Evolutionary conservation across 2,113 vertebrate species (phyloP).

Genomic region (Dromas ardeola): DNA sequence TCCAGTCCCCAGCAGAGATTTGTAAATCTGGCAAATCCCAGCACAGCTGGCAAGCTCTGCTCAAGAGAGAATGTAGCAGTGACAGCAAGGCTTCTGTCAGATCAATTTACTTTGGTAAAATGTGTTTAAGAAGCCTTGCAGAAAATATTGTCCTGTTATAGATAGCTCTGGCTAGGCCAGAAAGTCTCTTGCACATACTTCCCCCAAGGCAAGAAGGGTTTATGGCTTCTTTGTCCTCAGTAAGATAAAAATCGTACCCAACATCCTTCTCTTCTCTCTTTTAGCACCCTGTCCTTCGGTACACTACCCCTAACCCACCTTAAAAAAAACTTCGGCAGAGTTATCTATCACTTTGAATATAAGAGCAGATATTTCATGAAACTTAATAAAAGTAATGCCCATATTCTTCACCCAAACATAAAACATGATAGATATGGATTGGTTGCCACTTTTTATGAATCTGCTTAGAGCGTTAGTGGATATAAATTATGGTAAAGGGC

Average conservation of each 20-base stretch:
- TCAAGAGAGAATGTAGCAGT: neutral
- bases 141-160: neutral
- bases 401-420: constrained; percentile 54
- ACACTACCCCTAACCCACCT: neutral
- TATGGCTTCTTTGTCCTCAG: constrained; percentile 14
- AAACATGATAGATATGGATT: constrained; percentile 53
- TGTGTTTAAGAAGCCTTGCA: neutral
- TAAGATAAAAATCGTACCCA: neutral
- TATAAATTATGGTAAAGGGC: constrained; percentile 58
- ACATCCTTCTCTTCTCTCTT: neutral
- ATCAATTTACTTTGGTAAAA: neutral
- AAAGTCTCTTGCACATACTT: neutral
- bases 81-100: constrained; percentile 33
- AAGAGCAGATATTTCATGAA: constrained; percentile 48
- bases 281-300: neutral
- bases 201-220: neutral
- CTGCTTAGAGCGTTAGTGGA: constrained; percentile 20
- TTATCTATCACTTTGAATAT: neutral
- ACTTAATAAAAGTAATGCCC: constrained; percentile 59
- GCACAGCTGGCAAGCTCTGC: neutral
- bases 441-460: constrained; percentile 55
- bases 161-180: neutral
- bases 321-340: constrained; percentile 1
- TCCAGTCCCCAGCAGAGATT: neutral
- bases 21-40: constrained; percentile 3